Percentiles rank a stretch among this genome's conserved stretches.
These are phyloP conservation scores for Eulacestoma nigropectus DNA, from an alignment of 2,113 vertebrate species.

Conservation along the genomic window DNA sequence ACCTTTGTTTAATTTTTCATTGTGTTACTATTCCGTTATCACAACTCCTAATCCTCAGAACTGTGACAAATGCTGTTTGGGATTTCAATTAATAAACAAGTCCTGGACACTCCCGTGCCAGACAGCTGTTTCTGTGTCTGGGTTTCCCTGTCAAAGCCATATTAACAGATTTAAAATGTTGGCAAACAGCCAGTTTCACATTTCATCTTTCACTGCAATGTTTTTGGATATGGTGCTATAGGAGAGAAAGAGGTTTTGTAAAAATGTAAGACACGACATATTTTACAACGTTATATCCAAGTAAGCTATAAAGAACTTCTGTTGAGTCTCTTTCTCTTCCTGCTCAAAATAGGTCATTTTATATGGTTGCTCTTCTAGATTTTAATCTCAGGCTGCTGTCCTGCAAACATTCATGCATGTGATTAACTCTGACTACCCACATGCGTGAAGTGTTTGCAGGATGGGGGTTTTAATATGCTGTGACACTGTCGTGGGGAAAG, in stretches of 20 bases:
- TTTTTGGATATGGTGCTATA: not conserved
- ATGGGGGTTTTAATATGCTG: conserved; percentile 32
- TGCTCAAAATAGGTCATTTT: not conserved
- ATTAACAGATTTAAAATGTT: not conserved
- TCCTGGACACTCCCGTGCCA: not conserved
- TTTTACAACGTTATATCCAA: not conserved
- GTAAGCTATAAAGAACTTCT: not conserved
- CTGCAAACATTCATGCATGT: conserved; percentile 42
- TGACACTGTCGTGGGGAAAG: conserved; percentile 2
- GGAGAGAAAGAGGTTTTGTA: not conserved
- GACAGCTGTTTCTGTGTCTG: not conserved
- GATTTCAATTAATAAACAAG: not conserved
- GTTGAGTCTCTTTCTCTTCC: not conserved
- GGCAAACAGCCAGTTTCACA: not conserved
- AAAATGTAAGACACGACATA: not conserved
- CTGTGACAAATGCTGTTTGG: not conserved
- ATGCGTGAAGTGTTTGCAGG: not conserved
- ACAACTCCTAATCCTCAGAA: not conserved
- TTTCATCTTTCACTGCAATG: not conserved
- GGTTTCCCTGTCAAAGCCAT: not conserved
- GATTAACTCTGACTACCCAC: conserved; percentile 48
- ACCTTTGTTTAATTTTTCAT: not conserved
- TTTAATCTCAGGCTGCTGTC: not conserved
- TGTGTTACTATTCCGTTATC: not conserved
- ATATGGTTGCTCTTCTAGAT: not conserved